Base-by-base conservation (phyloP, 1,140 invertebrate species). In the Leptonema lineaticorne region DNA sequence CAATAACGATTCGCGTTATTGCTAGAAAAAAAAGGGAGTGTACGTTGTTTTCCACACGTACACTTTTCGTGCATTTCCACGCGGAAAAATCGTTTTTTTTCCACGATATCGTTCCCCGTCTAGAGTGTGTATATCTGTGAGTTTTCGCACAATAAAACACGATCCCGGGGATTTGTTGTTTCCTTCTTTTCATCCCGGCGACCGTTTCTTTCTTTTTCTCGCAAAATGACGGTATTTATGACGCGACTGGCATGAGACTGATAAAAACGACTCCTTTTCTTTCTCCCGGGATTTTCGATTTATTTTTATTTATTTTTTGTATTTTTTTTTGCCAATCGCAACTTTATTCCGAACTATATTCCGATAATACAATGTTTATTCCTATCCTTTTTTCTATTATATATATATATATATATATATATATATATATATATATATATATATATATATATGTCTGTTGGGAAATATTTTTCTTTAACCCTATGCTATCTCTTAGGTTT, bases 91-190 rank as follows among this genome's bases (percentile, higher is more conserved):
- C 16, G 37, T 45, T 45, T 45, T n/a, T 45, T 45, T n/a, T 45
- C 11, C 14, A 24, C 37, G 62, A 64, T 64, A 64, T 64, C 24
- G 45, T n/a, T 64, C 62, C 62, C 62, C 9, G 33, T 11, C 26
- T 16, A 48, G 29, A n/a, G n/a, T n/a, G n/a, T n/a, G 66, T 68
- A 66, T 73, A 73, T 73, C 71, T 65, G 68, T 68, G 64, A 73
- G 71, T 73, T 73, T 73, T 73, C 71, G 71, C 64, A 48, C 71
- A 73, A 73, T 73, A 73, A 73, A 73, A 73, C 71, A 73, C 71
- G 68, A 69, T 63, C 65, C 50, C 57, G 60, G 63, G 71, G 68
- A 73, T 73, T 69, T 73, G 71, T 68, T 68, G 71, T 73, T 69
- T 69, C 65, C 67, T 63, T 63, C 46, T 68, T 26, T n/a, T n/a